phyloP scores from a whole-genome alignment of 2,797 vertebrate species.

The Trachops cirrhosus region DNA sequence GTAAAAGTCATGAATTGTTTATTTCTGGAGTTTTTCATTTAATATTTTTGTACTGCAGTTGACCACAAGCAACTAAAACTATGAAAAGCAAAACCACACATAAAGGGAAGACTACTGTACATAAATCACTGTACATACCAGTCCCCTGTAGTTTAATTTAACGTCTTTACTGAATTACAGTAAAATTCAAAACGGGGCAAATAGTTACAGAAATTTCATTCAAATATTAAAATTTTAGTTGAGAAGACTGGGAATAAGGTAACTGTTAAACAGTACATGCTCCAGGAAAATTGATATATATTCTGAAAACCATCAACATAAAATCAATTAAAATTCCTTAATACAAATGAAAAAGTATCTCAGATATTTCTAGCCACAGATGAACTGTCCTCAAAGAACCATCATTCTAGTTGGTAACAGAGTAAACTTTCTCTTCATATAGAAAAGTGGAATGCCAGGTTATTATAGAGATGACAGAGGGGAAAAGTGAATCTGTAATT shows the following conservation, averaged over 20 bases:
- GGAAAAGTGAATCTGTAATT: background rate
- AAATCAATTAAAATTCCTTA: constrained; percentile 1
- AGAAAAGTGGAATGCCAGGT: background rate
- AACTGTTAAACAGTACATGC: background rate
- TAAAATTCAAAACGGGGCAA: background rate
- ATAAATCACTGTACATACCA: background rate
- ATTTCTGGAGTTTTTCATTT: background rate
- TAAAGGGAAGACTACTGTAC: background rate
- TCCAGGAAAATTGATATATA: background rate
- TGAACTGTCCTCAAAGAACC: background rate
- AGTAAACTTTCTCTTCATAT: background rate
- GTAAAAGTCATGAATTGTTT: background rate
- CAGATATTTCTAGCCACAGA: background rate
- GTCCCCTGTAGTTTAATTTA: background rate
- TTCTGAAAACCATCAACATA: background rate
- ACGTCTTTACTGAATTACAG: background rate
- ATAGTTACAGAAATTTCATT: background rate
- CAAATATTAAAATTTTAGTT: background rate
- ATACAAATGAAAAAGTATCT: background rate
- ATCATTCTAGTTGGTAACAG: background rate
- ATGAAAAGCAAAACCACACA: background rate
- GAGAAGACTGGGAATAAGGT: background rate
- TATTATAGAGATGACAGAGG: background rate
- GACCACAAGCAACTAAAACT: background rate
- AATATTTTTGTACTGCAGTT: background rate